Evolutionary conservation across 2,888 invertebrate genomes (phyloP).

Genomic region (Lasioglossum figueresi): DNA sequence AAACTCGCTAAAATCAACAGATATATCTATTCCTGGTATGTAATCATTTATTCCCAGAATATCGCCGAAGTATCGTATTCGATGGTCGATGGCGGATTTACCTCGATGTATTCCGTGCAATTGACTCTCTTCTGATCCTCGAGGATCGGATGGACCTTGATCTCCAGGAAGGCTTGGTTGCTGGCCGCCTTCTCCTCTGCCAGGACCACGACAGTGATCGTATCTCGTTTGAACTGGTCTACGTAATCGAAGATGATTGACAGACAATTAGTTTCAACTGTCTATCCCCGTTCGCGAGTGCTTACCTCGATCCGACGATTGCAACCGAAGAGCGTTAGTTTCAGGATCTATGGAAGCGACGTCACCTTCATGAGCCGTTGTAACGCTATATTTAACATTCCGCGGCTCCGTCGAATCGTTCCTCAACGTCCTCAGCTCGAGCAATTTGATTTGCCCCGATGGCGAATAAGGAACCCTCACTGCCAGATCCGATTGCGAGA

Average conservation of each 20-base stretch:
- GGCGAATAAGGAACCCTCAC: conserved; percentile 75
- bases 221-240: background rate
- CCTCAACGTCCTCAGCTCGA: conserved; percentile 75
- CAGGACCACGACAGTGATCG: conserved; percentile 58
- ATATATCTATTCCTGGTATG: background rate
- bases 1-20: background rate
- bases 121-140: conserved; percentile 67
- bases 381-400: conserved; percentile 72
- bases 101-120: conserved; percentile 78
- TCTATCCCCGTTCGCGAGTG: background rate
- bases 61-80: background rate
- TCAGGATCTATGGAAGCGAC: conserved; percentile 42
- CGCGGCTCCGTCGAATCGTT: conserved; percentile 74
- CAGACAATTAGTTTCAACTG: background rate
- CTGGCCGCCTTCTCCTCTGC: conserved; percentile 62
- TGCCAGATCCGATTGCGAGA: conserved; percentile 80
- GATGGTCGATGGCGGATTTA: conserved; percentile 48
- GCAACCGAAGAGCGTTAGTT: conserved; percentile 57
- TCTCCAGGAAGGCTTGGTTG: conserved; percentile 77
- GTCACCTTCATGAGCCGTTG: conserved; percentile 63
- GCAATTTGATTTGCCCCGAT: conserved; percentile 66
- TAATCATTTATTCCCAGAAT: background rate
- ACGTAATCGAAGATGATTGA: background rate
- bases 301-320: conserved; percentile 69
- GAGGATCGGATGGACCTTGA: conserved; percentile 72